Evolutionary conservation across 2,113 vertebrate species (phyloP).

Genomic region (Festucalex cinctus): DNA sequence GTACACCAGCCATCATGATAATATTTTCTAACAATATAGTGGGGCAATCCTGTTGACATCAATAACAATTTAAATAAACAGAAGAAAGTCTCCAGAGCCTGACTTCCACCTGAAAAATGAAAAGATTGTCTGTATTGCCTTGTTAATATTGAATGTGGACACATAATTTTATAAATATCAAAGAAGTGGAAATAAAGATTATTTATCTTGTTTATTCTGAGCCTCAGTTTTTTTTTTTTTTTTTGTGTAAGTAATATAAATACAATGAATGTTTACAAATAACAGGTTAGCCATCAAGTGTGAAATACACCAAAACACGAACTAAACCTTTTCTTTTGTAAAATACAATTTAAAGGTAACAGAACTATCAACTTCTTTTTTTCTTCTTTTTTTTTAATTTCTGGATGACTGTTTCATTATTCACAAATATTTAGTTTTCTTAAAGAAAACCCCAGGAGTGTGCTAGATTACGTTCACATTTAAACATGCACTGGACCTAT

Average conservation of each 20-base stretch:
- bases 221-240: slow-evolving; percentile 21
- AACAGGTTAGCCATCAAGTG: no score
- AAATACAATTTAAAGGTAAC: not conserved
- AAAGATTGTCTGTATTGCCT: slow-evolving; percentile 76
- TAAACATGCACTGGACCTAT: not conserved
- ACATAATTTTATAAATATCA: slow-evolving; percentile 79
- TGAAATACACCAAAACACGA: no score
- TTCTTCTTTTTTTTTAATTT: no score
- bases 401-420: no score
- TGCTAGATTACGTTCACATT: no score
- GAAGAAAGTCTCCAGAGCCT: slow-evolving; percentile 60
- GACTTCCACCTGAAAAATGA: slow-evolving; percentile 61
- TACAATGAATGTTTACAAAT: not conserved
- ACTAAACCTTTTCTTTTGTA: no score
- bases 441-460: no score
- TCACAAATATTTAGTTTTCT: no score
- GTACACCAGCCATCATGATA: slow-evolving; percentile 8
- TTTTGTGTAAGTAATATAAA: not conserved
- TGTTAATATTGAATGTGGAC: slow-evolving; percentile 79
- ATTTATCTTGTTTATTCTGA: slow-evolving; percentile 81
- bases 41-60: slow-evolving; percentile 8
- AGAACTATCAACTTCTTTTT: no score
- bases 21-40: not conserved
- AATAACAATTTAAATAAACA: slow-evolving; percentile 13
- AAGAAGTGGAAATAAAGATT: slow-evolving; percentile 80